Percentiles rank a stretch among this genome's conserved stretches.
phyloP scores from a whole-genome alignment of 2,888 invertebrate species.

The Acrobasis repandana region DNA sequence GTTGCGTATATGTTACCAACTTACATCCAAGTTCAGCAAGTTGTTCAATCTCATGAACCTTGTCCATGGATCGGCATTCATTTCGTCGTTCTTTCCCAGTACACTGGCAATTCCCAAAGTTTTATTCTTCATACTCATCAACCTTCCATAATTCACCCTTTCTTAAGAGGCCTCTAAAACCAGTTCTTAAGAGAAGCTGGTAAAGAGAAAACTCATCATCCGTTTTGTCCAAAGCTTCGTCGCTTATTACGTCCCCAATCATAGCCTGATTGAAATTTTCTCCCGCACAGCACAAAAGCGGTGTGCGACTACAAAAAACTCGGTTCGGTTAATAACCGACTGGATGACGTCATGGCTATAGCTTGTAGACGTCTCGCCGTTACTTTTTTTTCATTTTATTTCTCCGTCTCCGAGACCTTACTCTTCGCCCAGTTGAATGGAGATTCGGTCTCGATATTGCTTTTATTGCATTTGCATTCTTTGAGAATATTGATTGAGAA shows the following conservation, averaged over 20 bases:
- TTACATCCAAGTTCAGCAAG: too few species aligned
- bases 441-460: not conserved
- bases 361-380: constrained; percentile 23
- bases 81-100: too few species aligned
- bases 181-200: not conserved
- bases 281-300: constrained; percentile 21
- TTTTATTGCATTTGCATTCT: not conserved
- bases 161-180: too few species aligned
- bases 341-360: constrained; percentile 26
- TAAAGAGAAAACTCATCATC: not conserved
- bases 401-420: not conserved
- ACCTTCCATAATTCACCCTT: too few species aligned
- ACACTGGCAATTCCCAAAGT: too few species aligned
- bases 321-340: constrained; percentile 25
- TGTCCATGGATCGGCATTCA: too few species aligned
- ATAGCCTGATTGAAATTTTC: constrained; percentile 19
- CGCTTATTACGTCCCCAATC: constrained; percentile 1
- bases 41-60: too few species aligned
- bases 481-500: not conserved
- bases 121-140: too few species aligned
- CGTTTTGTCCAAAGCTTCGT: constrained; percentile 7
- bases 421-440: not conserved
- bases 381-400: constrained; percentile 5
- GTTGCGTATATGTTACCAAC: too few species aligned
- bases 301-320: constrained; percentile 21